phyloP scores from a whole-genome alignment of 2,797 vertebrate species.

The Setipinna tenuifilis region DNA sequence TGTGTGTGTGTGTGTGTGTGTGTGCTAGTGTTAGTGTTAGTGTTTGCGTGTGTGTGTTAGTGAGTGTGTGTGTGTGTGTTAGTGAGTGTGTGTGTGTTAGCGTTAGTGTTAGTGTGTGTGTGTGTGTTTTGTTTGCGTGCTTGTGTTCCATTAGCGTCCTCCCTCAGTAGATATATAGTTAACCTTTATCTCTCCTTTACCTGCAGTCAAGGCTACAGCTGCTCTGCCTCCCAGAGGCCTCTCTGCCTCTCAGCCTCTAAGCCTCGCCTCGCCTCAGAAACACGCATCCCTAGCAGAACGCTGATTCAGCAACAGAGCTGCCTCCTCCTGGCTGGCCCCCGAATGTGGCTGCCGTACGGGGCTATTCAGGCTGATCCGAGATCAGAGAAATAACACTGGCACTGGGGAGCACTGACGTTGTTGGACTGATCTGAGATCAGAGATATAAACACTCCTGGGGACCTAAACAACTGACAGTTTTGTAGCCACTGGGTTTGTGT shows the following conservation, averaged over 20 bases:
- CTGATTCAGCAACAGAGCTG: neutral
- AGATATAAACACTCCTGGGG: neutral
- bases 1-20: too few species aligned
- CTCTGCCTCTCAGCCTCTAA: neutral
- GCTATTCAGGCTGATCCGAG: neutral
- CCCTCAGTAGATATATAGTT: constrained; percentile 63
- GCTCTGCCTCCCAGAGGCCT: neutral
- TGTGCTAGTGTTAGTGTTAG: too few species aligned
- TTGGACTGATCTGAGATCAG: neutral
- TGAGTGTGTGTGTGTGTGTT: too few species aligned
- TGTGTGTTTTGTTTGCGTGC: neutral
- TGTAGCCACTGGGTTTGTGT: too few species aligned
- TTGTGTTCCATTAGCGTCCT: constrained; percentile 16
- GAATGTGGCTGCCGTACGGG: neutral
- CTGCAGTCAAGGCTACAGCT: constrained; percentile 41
- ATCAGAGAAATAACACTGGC: too few species aligned
- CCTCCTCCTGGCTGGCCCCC: neutral
- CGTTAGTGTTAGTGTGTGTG: too few species aligned
- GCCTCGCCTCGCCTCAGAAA: neutral
- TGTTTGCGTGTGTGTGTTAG: neutral
- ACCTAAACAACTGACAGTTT: neutral
- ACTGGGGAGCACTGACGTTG: too few species aligned
- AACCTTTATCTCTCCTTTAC: constrained; percentile 74
- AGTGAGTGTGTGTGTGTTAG: neutral
- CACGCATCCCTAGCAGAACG: neutral